Base-by-base conservation (phyloP, 2,888 invertebrate species). In the Drosophila kokeensis region DNA sequence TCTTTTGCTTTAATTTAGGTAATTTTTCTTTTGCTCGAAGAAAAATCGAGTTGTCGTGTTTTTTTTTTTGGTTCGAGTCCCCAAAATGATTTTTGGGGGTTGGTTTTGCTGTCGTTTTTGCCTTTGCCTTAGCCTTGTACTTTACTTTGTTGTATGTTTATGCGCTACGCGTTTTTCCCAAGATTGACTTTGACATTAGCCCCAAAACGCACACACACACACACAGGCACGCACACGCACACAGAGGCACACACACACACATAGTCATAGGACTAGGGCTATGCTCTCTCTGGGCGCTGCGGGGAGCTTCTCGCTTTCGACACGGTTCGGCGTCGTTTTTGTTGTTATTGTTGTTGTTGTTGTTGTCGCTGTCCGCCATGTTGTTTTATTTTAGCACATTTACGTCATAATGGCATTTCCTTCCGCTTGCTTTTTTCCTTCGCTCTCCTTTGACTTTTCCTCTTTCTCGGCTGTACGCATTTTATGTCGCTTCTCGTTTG, bases 131-230 rank as follows among this genome's bases (percentile, higher is more conserved):
- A 59, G 87, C 70, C 72, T 76, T 79, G 78, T 87, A 71, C 73
- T 77, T 74, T 82, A 73, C 79, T 81, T 72, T 76, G 70, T 73
- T 87, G 87, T 90, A 78, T 87, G 87, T 90, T 87, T 87, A 84
- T 87, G 87, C 87, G 85, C 78, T 76, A 80, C 89, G 83, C 84
- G 89, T 89, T 87, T 90, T 90, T 89, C 89, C 90, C 89, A 89
- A 90, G 90, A 87, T 87, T 87, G 87, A 89, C 87, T 89, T 90
- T 89, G 90, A 85, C 90, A 89, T 90, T 89, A 89, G 90, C 90
- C 88, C 77, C 87, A 76, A 81, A 81, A 83, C 72, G 71, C 79
- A 71, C 71, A 69, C 69, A 71, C 40, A 54, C 53, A 57, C 38
- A 67, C 34, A 18, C 38, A 38, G 15, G 2, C 38, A 82, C 72